Percentiles rank a stretch among this genome's conserved stretches.
Evolutionary conservation across 1,140 invertebrate species (phyloP).

Genomic region (Drosophila melanica): DNA sequence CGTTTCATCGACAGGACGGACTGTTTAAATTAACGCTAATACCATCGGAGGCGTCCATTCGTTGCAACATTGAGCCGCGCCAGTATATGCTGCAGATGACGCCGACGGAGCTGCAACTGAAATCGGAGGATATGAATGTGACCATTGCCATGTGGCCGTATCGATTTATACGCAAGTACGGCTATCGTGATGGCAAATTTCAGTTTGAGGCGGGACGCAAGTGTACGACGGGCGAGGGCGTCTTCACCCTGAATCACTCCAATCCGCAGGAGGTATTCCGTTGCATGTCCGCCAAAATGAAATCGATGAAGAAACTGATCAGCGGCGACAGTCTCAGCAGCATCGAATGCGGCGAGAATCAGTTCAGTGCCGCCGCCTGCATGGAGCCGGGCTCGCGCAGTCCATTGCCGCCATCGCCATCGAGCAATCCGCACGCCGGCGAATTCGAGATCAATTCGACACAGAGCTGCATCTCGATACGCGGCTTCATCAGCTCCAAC

Average conservation of each 20-base stretch:
- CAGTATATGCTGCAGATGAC: slow-evolving; percentile 90
- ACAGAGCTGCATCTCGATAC: slow-evolving; percentile 68
- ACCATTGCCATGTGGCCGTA: slow-evolving; percentile 94
- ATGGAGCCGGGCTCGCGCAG: slow-evolving; percentile 85
- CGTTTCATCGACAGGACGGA: slow-evolving; percentile 85
- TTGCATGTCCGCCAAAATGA: slow-evolving; percentile 91
- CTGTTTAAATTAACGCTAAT: slow-evolving; percentile 91
- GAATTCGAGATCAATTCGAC: slow-evolving; percentile 74
- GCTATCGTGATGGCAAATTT: slow-evolving; percentile 92
- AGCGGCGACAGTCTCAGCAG: slow-evolving; percentile 87
- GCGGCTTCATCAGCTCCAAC: slow-evolving; percentile 74
- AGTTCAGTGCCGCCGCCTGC: slow-evolving; percentile 88
- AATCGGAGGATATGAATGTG: slow-evolving; percentile 86
- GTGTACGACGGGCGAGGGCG: slow-evolving; percentile 93
- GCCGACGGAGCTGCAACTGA: slow-evolving; percentile 89
- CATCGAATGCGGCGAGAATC: slow-evolving; percentile 89
- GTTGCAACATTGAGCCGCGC: slow-evolving; percentile 89
- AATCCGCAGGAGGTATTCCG: slow-evolving; percentile 92
- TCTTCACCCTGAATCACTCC: slow-evolving; percentile 91
- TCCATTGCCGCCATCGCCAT: slow-evolving; percentile 29
- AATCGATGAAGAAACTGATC: slow-evolving; percentile 92
- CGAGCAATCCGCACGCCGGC: slow-evolving; percentile 79
- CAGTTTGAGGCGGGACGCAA: slow-evolving; percentile 96
- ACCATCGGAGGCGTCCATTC: slow-evolving; percentile 90
- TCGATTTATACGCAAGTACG: slow-evolving; percentile 92